These are phyloP conservation scores for Nephotettix cincticeps DNA, from an alignment of 1,140 invertebrate species.

Conservation along the genomic window DNA sequence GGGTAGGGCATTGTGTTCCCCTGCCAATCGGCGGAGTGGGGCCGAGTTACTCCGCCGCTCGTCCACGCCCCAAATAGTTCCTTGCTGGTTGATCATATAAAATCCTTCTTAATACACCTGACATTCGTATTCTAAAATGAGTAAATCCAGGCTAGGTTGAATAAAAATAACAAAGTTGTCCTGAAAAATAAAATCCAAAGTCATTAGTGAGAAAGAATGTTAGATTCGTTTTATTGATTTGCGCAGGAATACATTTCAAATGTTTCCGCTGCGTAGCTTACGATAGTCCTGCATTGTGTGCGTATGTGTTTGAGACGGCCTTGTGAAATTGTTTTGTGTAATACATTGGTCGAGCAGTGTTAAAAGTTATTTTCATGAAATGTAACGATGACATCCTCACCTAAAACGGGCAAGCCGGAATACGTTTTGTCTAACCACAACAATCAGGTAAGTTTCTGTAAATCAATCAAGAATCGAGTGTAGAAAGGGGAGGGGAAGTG, in stretches of 20 bases:
- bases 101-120: no score
- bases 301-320: background rate
- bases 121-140: no score
- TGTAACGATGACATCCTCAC: constrained; percentile 36
- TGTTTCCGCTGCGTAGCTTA: background rate
- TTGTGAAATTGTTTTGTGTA: background rate
- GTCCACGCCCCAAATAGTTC: constrained; percentile 40
- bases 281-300: background rate
- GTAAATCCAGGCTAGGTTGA: no score
- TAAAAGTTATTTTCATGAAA: background rate
- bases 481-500: constrained; percentile 34
- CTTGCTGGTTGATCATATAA: background rate
- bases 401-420: constrained; percentile 34
- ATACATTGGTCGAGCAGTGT: background rate
- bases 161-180: no score
- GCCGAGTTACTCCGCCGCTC: constrained; percentile 32
- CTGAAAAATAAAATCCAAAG: no score
- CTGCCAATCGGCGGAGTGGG: constrained; percentile 36
- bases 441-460: constrained; percentile 34
- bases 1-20: constrained; percentile 31
- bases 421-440: constrained; percentile 33
- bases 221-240: background rate
- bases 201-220: background rate
- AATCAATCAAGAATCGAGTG: constrained; percentile 19
- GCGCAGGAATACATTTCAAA: background rate